Conservation (phyloP, 2,888 invertebrate species). For the Seladonia tumulorum region DNA sequence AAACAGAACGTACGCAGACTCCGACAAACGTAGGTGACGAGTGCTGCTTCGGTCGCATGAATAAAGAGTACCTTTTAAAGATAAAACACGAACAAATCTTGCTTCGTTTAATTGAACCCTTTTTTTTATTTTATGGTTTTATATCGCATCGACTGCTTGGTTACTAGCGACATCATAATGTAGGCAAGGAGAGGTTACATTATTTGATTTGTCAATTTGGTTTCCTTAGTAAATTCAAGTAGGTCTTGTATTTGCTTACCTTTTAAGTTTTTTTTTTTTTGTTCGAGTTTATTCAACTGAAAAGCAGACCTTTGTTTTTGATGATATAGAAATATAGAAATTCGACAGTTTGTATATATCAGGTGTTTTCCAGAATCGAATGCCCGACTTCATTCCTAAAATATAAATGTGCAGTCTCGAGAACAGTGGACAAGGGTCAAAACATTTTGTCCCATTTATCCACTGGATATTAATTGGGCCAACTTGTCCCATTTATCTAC, state of each 20-base stretch:
- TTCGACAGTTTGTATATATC: not conserved
- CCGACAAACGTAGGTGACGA: not conserved
- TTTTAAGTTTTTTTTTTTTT: not conserved
- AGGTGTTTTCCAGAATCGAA: not conserved
- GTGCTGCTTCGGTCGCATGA: not conserved
- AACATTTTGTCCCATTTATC: not conserved
- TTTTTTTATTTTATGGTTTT: too few relatives aligned
- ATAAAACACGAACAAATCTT: not conserved
- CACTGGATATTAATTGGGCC: not conserved
- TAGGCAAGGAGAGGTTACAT: too few relatives aligned
- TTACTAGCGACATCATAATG: too few relatives aligned
- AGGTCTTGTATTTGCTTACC: too few relatives aligned
- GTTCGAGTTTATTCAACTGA: not conserved
- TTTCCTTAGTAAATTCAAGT: too few relatives aligned
- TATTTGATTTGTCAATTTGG: too few relatives aligned
- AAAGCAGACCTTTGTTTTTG: not conserved
- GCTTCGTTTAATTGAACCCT: too few relatives aligned
- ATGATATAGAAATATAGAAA: not conserved
- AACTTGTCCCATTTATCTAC: not conserved
- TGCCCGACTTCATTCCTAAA: not conserved
- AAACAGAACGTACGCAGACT: conserved; percentile 1
- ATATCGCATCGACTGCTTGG: too few relatives aligned
- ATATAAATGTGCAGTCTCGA: not conserved
- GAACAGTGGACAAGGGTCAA: not conserved
- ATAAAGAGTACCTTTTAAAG: not conserved